These are phyloP conservation scores for Eupleurogrammus muticus DNA, from an alignment of 2,797 vertebrate species.

Conservation along the genomic window DNA sequence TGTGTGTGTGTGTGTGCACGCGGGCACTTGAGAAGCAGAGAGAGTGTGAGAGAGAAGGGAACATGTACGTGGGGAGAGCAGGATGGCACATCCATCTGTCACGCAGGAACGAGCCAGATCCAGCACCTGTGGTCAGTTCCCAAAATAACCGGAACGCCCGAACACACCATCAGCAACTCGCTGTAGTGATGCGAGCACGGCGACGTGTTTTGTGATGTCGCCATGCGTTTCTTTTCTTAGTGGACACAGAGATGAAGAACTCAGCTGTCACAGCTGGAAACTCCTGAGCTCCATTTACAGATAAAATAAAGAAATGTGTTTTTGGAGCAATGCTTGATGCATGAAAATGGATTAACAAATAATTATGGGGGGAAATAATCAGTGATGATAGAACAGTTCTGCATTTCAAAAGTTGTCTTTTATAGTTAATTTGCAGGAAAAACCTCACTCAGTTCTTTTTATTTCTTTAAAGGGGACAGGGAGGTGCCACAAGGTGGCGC, in stretches of 20 bases:
- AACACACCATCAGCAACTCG: slow-evolving; percentile 27
- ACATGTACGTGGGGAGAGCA: slow-evolving; percentile 78
- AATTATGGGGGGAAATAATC: not conserved
- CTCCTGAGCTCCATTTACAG: not conserved
- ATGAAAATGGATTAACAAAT: not conserved
- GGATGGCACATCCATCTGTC: slow-evolving; percentile 84
- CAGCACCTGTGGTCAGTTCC: slow-evolving; percentile 61
- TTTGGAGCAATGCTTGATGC: not conserved
- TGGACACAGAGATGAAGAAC: not conserved
- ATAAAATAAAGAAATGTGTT: not conserved
- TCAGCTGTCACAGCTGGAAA: not conserved
- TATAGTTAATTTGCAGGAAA: not conserved
- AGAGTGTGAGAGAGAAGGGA: slow-evolving; percentile 36
- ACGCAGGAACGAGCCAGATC: slow-evolving; percentile 72
- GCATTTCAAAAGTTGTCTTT: not conserved
- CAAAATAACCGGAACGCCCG: slow-evolving; percentile 64
- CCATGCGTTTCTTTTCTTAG: not conserved
- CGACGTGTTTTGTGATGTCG: slow-evolving; percentile 17
- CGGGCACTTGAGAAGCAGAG: not conserved
- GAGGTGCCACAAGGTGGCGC: slow-evolving; percentile 70
- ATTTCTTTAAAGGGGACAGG: not conserved
- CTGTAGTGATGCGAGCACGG: slow-evolving; percentile 16
- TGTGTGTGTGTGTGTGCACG: not conserved
- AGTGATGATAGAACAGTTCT: not conserved
- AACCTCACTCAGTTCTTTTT: not conserved